Conservation (phyloP, 2,797 vertebrate genomes). For the Lagocephalus sceleratus region DNA sequence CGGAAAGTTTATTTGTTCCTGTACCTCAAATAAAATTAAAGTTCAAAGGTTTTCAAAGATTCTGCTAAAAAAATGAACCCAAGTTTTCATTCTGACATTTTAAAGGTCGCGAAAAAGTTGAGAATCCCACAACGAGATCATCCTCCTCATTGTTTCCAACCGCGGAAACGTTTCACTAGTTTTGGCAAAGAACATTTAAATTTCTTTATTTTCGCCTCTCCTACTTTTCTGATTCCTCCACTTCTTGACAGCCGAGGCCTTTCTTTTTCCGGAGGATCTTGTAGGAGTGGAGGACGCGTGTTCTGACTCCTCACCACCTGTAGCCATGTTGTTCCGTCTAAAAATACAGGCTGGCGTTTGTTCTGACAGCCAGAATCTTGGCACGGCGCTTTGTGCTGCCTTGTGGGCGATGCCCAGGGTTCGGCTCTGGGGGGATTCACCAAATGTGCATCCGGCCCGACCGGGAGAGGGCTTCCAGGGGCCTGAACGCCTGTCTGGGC, state of each 20-base stretch:
- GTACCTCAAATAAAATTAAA: not conserved
- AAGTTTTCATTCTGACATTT: conserved; percentile 22
- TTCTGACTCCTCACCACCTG: conserved; percentile 67
- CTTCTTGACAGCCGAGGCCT: conserved; percentile 49
- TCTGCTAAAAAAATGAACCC: conserved; percentile 13
- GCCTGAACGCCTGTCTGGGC: conserved; percentile 6
- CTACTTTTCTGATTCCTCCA: conserved; percentile 35
- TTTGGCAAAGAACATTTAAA: conserved; percentile 44
- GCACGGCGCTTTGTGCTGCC: conserved; percentile 39
- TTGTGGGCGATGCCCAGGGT: conserved; percentile 47
- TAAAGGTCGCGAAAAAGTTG: conserved; percentile 34
- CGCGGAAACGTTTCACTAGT: conserved; percentile 42
- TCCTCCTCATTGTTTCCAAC: conserved; percentile 14
- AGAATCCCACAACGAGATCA: not conserved
- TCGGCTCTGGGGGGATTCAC: conserved; percentile 38
- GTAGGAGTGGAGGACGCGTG: conserved; percentile 56
- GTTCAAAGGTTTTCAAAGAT: conserved; percentile 11
- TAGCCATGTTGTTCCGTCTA: conserved; percentile 52
- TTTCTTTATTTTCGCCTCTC: conserved; percentile 39
- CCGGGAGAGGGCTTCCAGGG: conserved; percentile 29
- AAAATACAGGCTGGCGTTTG: conserved; percentile 57
- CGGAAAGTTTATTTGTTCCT: not conserved
- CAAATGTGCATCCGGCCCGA: conserved; percentile 20
- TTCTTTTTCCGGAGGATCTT: conserved; percentile 62
- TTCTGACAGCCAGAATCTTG: conserved; percentile 56